These are phyloP conservation scores for Pterophyllum scalare DNA, from an alignment of 2,113 vertebrate species.

Conservation along the genomic window DNA sequence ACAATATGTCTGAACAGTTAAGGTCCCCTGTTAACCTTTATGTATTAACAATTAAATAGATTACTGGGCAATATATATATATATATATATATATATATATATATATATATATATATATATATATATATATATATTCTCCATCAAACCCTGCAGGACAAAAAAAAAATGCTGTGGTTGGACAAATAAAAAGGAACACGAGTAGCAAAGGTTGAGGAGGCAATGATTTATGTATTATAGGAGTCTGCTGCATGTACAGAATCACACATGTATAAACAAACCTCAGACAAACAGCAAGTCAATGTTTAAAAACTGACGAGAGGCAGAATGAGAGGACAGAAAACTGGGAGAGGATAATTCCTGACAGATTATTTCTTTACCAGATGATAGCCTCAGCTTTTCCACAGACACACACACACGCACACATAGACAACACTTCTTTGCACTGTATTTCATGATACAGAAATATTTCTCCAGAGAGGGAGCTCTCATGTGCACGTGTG, in stretches of 20 bases:
- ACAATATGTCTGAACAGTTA: background rate
- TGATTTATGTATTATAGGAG: conserved; percentile 6
- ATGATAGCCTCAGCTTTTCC: conserved; percentile 74
- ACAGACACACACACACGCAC: conserved; percentile 35
- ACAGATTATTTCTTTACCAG: conserved; percentile 73
- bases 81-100: too few species aligned
- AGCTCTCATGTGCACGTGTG: too few species aligned
- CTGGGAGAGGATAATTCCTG: conserved; percentile 37
- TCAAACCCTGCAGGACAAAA: background rate
- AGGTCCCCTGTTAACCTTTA: background rate
- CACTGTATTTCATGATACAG: conserved; percentile 42
- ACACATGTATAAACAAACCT: conserved; percentile 48
- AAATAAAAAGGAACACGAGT: background rate
- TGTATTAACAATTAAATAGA: background rate
- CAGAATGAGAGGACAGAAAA: conserved; percentile 39
- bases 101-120: too few species aligned
- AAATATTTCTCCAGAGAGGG: conserved; percentile 24
- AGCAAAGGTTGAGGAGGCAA: conserved; percentile 9
- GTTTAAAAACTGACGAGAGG: conserved; percentile 50
- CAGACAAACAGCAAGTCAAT: conserved; percentile 33
- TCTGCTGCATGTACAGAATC: conserved; percentile 22
- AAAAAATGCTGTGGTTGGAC: background rate
- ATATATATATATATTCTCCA: background rate
- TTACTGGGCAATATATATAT: background rate
- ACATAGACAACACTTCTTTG: conserved; percentile 41